Evolutionary conservation across 2,888 invertebrate species (phyloP), one percentile per base, ranked within the genome.

Genomic region (Metallyticus violacea): DNA sequence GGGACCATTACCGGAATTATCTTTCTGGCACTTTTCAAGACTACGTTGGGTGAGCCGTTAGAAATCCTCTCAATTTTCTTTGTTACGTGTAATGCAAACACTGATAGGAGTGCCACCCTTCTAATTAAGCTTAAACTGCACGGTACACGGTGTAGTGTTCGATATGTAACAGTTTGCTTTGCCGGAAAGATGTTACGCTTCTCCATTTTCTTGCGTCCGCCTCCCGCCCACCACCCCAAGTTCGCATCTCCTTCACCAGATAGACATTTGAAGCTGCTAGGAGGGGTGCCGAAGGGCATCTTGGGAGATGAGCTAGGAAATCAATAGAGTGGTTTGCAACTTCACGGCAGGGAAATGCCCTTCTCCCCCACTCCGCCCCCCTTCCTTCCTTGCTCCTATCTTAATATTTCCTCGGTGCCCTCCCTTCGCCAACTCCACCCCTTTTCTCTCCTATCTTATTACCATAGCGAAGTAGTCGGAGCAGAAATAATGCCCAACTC

Each of bases 251-350:
- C 85, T 85, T 79, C 80, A 28, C 25, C 86, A 86, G 86, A 86
- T 86, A 81, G 85, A 85, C 85, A 85, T 85, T 85, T 85, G 76
- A 77, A 80, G 40, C 85, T 81, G 85, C 77, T 9, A 76, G 82
- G 82, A 27, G n/a, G 62, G 62, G 76, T 26, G 76, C 26, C 62
- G n/a, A 76, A 76, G 62, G 81, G 81, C 81, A 81, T 86, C 86
- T 86, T 86, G 86, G 86, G 86, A 86, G 86, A 86, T 86, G 86
- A 86, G 86, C 86, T 40, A 86, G 81, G 86, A 86, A 86, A 86
- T 86, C 86, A 86, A 86, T 86, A 86, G 83, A 83, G 83, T 77
- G 83, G 83, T 83, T 83, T 83, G 83, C 83, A 83, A 83, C 40
- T 83, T 83, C 83, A 83, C 77, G 83, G 83, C 77, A 77, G 81